Evolutionary conservation across 2,113 vertebrate genomes (phyloP).

Genomic region (Planiliza haematocheilus): DNA sequence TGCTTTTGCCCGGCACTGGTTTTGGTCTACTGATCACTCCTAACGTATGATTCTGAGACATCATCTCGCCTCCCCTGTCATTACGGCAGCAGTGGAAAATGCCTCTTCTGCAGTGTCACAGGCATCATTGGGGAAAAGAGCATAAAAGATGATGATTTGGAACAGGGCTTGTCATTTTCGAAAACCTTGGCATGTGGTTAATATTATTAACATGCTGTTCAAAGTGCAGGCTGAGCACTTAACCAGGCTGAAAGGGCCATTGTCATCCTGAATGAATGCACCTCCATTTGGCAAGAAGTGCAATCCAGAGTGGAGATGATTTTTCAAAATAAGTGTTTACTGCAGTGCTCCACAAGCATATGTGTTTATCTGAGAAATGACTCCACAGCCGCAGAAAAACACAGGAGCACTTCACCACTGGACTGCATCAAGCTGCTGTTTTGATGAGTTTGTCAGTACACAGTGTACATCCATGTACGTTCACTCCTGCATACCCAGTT

Average conservation of each 20-base stretch:
- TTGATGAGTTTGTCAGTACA: slow-evolving; percentile 31
- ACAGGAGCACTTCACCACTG: background rate
- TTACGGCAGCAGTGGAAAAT: background rate
- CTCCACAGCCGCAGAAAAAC: slow-evolving; percentile 6
- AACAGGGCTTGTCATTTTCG: slow-evolving; percentile 26
- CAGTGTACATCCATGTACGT: slow-evolving; percentile 8
- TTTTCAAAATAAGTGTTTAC: slow-evolving; percentile 37
- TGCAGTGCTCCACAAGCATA: slow-evolving; percentile 45
- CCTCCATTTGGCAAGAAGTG: slow-evolving; percentile 44
- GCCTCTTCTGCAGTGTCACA: background rate
- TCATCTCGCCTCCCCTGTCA: slow-evolving; percentile 16
- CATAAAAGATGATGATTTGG: slow-evolving; percentile 36
- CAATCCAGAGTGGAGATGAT: slow-evolving; percentile 12
- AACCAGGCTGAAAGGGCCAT: slow-evolving; percentile 38
- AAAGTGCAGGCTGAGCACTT: slow-evolving; percentile 35
- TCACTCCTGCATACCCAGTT: background rate
- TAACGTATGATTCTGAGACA: slow-evolving; percentile 26
- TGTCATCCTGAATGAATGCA: slow-evolving; percentile 41
- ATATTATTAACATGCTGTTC: slow-evolving; percentile 49
- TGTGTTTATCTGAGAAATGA: slow-evolving; percentile 26
- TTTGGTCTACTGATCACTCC: slow-evolving; percentile 17
- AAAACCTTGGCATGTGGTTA: slow-evolving; percentile 32
- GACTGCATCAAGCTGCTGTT: slow-evolving; percentile 3
- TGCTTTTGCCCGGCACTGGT: background rate
- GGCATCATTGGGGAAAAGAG: background rate